Base-by-base conservation (phyloP, 2,113 vertebrate species). In the Meleagris gallopavo region DNA sequence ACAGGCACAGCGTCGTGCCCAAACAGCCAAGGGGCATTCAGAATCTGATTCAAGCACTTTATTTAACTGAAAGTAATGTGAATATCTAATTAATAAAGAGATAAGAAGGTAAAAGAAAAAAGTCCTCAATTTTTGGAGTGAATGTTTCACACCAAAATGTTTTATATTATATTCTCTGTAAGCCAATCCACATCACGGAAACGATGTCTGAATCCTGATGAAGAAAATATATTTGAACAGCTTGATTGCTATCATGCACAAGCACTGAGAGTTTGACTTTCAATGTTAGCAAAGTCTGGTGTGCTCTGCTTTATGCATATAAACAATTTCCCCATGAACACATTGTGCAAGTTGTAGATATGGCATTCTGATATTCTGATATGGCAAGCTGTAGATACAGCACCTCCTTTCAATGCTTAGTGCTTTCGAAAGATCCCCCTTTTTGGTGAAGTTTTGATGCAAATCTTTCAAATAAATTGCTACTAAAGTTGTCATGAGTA, bases 191-290 rank as follows among this genome's bases (percentile, higher is more conserved):
- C 38, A 71, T 13, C 15, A 89, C 11, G 24, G 7, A 93, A 95
- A 75, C 1, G 0, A 48, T 77, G 46, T 34, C 45, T 40, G 12
- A 67, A 55, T n/a, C n/a, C 54, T 40, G 20, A 55, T 58, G 64
- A 83, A 89, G 73, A 91, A 83, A 89, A 4, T 58, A 15, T 62
- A 81, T 83, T 62, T 91, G 32, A 96, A 88, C 55, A 95, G 69
- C 70, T 61, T 85, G 62, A 80, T 71, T 93, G 25, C 19, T 93
- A 25, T 83, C 78, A 95, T 60, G 83, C 79, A 94, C 41, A 66
- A 69, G 38, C 50, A 82, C n/a, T 67, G 38, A 34, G 45, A 61
- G 32, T 78, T 61, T 64, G 25, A 60, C 41, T 95, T 74, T 88
- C 62, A 86, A 77, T 6, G 22, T 75, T 64, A 50, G 15, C 41